Conservation (phyloP, 2,888 invertebrate species). For the Allygus modestus region DNA sequence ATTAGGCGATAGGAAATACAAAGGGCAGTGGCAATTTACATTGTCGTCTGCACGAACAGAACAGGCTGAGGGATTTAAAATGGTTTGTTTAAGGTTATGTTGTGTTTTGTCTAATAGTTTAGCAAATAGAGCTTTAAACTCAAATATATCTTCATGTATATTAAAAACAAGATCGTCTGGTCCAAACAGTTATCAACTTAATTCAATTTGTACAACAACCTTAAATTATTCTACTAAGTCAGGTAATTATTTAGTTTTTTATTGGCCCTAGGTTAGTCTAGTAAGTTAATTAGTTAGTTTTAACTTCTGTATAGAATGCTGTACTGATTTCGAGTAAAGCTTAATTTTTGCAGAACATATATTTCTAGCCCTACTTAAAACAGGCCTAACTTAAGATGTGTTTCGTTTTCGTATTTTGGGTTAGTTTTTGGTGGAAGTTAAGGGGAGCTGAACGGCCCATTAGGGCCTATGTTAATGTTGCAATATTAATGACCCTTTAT, state of each 20-base stretch:
- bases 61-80: background rate
- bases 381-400: no score
- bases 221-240: constrained; percentile 6
- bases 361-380: no score
- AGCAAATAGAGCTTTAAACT: background rate
- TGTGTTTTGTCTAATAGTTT: constrained; percentile 14
- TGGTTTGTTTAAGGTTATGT: constrained; percentile 54
- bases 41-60: constrained; percentile 20
- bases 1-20: constrained; percentile 14
- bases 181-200: background rate
- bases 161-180: background rate
- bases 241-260: background rate
- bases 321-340: no score
- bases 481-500: no score
- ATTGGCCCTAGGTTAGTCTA: no score
- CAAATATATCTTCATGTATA: background rate
- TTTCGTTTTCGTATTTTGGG: no score
- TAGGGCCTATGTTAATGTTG: no score
- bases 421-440: no score
- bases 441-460: no score
- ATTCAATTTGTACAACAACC: background rate
- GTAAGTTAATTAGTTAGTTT: no score
- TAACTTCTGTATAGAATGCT: no score
- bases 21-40: constrained; percentile 39
- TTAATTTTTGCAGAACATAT: no score